A percentile compares a stretch with the other conserved stretches of the same genome.
Evolutionary conservation across 2,888 invertebrate genomes (phyloP).

Genomic region (Punctoribates punctum): DNA sequence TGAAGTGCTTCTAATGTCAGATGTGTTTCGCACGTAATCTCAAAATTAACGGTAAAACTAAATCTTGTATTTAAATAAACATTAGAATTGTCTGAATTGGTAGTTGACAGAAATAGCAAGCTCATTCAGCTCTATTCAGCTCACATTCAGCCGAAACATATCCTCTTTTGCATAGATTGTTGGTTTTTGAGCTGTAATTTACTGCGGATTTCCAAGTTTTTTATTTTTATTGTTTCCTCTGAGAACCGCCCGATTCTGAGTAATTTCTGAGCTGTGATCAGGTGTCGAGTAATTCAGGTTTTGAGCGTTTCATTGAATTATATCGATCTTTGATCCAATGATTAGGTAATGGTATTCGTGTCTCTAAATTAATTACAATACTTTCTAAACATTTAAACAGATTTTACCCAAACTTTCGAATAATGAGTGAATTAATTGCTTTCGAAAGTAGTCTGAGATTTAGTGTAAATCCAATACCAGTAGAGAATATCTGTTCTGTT

Average conservation of each 20-base stretch:
- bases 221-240: slow-evolving; percentile 13
- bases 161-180: too few relatives aligned
- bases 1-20: slow-evolving; percentile 20
- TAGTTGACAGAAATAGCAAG: background rate
- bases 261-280: background rate
- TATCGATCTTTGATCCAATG: background rate
- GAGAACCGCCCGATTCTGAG: background rate
- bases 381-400: background rate
- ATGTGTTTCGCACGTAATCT: slow-evolving; percentile 8
- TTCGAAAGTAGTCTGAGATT: background rate
- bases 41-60: background rate
- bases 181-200: background rate
- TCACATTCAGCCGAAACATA: background rate
- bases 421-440: background rate
- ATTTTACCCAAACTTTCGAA: background rate
- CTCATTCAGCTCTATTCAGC: background rate
- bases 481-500: background rate
- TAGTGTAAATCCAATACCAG: background rate
- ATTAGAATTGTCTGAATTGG: slow-evolving; percentile 31
- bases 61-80: slow-evolving; percentile 30
- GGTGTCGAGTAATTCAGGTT: background rate
- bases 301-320: background rate
- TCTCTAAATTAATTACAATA: background rate
- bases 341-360: background rate
- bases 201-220: background rate